Base-by-base conservation (phyloP, 2,888 invertebrate species). In the Malthinus seriepunctatus region DNA sequence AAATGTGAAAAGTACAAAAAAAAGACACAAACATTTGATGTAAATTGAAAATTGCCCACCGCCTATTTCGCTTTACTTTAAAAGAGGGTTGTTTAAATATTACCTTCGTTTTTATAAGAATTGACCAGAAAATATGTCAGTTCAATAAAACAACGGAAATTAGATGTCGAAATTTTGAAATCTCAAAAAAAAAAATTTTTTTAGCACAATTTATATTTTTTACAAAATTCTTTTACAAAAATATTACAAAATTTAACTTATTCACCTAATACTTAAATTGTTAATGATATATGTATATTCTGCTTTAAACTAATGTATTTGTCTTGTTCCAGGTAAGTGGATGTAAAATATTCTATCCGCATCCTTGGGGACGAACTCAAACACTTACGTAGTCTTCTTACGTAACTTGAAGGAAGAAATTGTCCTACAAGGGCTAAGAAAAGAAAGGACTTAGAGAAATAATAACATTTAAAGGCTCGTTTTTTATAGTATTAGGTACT, bases 241-340 rank as follows among this genome's bases (percentile, higher is more conserved):
- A 42, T 23, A 12, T 15, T 10, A 32, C n/a, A 12, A 14, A 46
- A 46, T 44, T n/a, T 35, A 32, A 52, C 39, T 48, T 37, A 50
- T 46, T 15, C 48, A 35, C 31, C 49, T 55, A 49, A n/a, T 50
- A 42, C 45, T 45, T 23, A 34, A 51, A 56, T 55, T 56, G 60
- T 60, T 60, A 60, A 60, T 55, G 60, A 60, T 56, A 52, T 50
- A 58, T 60, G 63, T 55, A 55, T 65, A 63, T 63, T 60, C 55
- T 56, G 60, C 62, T 57, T 60, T 63, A 62, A 62, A 63, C 64
- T 67, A 67, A 67, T 67, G 66, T 67, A 62, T 67, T 67, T 67
- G 66, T 67, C 65, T 67, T 67, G 67, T 67, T 67, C 56, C 67
- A 67, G 67, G 67, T 67, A 66, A 67, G 67, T 66, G 65, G 65